Evolutionary conservation across 2,888 invertebrate species (phyloP), one percentile per base, ranked within the genome.

Genomic region (Drosophila prolongata): DNA sequence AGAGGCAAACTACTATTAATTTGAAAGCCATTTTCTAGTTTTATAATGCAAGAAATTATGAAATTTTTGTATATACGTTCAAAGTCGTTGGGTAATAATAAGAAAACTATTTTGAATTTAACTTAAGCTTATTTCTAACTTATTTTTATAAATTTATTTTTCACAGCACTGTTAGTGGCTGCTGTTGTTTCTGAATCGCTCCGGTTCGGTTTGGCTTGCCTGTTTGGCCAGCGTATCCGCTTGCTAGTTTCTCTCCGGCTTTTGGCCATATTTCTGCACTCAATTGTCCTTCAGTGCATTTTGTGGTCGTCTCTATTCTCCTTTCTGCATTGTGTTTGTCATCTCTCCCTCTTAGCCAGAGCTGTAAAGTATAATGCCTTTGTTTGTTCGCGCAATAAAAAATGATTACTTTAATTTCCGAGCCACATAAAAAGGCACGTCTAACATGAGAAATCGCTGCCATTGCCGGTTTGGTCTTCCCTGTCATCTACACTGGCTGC

Each of bases 361-460:
- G 78, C 52, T 75, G 80, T 87, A 79, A 85, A 82, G 82, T 79
- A 78, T 82, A 89, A 85, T 85, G 89, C 88, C 74, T 87, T 89
- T 87, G 85, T 89, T 87, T 85, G 89, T 76, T 87, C 73, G 88
- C 86, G 89, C 88, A 71, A 87, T 85, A 85, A 85, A 85, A 85
- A 85, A 85, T 85, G 78, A 85, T 85, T 89, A 85, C 88, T 85
- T 85, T 89, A 87, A 85, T 85, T 85, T 89, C 89, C 83, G 88
- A 70, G 69, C 75, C 80, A 75, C 80, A 85, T 76, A 85, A 81
- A 88, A 78, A 53, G 57, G 46, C 84, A 61, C 80, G 72, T 82
- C 86, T 82, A 87, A 83, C 87, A 83, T 87, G 84, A 83, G 67
- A 86, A 88, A 83, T 83, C 56, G 80, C 64, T 68, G 80, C 86